Evolutionary conservation across 2,797 vertebrate genomes (phyloP).

Genomic region (Rallus crepitans): DNA sequence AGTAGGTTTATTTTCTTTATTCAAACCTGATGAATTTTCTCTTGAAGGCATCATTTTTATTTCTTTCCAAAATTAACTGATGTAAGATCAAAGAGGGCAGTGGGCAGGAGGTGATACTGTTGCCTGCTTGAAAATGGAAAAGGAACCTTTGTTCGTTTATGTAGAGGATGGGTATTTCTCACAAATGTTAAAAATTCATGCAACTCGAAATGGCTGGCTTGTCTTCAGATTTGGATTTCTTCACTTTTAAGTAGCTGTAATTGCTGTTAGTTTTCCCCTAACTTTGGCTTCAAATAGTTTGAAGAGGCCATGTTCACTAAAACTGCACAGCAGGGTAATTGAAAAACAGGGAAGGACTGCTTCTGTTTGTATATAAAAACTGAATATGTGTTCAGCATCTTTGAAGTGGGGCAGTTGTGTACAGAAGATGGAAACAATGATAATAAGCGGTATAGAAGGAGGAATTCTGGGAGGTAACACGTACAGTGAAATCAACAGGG

Average conservation of each 20-base stretch:
- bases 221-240: background rate
- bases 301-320: background rate
- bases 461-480: background rate
- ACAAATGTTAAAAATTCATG: background rate
- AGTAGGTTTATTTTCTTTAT: background rate
- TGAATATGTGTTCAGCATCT: background rate
- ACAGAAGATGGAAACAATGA: background rate
- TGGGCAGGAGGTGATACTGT: background rate
- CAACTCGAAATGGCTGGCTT: background rate
- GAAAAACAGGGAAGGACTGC: background rate
- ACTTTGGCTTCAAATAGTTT: background rate
- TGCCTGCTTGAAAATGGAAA: background rate
- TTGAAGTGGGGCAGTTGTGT: background rate
- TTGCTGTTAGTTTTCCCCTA: background rate
- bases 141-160: background rate
- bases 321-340: background rate
- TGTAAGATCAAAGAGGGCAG: background rate
- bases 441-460: background rate
- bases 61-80: background rate
- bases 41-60: background rate
- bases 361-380: background rate
- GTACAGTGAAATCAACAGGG: background rate
- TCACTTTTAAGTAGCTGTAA: background rate
- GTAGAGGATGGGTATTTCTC: background rate
- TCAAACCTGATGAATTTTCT: background rate